These are phyloP conservation scores for Neomonachus schauinslandi DNA, from an alignment of 2,113 vertebrate genomes.

Conservation along the genomic window DNA sequence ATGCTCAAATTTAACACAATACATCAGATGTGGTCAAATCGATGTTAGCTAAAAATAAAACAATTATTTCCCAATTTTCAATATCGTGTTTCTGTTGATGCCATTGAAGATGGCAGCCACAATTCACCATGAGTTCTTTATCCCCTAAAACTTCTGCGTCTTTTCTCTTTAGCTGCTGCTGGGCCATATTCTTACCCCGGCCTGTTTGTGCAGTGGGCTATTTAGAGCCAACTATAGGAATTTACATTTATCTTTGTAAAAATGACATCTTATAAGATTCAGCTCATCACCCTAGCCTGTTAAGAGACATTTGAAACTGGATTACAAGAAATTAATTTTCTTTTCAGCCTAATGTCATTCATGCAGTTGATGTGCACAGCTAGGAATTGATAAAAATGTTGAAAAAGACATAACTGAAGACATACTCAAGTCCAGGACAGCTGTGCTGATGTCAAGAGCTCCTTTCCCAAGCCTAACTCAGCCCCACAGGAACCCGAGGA, in stretches of 20 bases:
- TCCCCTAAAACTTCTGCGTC: background rate
- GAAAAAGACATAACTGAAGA: background rate
- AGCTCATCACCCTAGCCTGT: background rate
- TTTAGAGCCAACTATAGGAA: background rate
- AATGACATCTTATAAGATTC: background rate
- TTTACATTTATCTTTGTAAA: conserved; percentile 34
- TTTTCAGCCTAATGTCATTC: background rate
- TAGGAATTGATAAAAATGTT: background rate
- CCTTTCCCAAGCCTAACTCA: background rate
- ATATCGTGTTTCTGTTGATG: background rate
- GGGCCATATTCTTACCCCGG: background rate
- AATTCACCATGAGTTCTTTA: background rate
- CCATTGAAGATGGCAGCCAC: background rate
- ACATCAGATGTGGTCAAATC: background rate
- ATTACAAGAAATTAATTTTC: background rate
- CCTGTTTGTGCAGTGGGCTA: background rate
- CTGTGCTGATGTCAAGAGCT: background rate
- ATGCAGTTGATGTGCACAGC: background rate
- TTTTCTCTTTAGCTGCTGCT: background rate
- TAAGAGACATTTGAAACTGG: background rate
- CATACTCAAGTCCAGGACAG: background rate
- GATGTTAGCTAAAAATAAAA: background rate
- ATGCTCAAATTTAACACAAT: background rate
- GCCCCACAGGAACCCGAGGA: background rate
- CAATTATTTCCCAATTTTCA: background rate